A percentile compares a stretch with the other conserved stretches of the same genome.
Conservation (phyloP, 2,797 vertebrate genomes). For the Orientallactaga sibirica region DNA sequence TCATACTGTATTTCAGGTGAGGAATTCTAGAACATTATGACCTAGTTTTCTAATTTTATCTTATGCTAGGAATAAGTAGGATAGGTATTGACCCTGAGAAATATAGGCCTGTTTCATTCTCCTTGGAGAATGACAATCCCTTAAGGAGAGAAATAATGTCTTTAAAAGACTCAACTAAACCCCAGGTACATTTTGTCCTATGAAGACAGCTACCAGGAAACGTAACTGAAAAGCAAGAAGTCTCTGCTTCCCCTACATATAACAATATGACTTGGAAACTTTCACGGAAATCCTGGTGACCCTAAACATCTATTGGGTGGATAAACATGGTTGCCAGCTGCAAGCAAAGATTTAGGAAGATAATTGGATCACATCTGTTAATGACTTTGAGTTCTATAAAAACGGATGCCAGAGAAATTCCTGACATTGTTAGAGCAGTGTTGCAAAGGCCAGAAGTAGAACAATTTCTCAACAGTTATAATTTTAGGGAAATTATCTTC, state of each 20-base stretch:
- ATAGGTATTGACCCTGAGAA: background rate
- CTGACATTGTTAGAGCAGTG: slow-evolving; percentile 64
- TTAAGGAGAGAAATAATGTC: no score
- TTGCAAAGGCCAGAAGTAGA: slow-evolving; percentile 25
- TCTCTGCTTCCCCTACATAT: background rate
- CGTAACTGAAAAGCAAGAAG: background rate
- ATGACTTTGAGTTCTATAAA: slow-evolving; percentile 65
- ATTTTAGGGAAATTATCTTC: slow-evolving; percentile 36
- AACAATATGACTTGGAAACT: background rate
- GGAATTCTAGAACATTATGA: slow-evolving; percentile 39
- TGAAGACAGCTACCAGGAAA: background rate
- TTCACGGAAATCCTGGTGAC: background rate
- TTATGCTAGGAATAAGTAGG: background rate
- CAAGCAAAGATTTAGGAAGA: slow-evolving; percentile 39
- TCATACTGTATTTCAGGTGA: slow-evolving; percentile 1
- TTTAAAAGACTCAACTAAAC: slow-evolving; percentile 16
- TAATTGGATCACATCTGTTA: slow-evolving; percentile 70
- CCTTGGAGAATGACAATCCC: background rate
- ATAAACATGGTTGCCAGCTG: background rate
- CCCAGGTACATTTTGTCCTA: background rate
- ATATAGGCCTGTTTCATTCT: background rate
- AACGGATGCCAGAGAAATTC: slow-evolving; percentile 71
- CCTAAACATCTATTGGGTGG: background rate
- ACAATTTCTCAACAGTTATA: slow-evolving; percentile 44
- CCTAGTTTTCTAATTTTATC: slow-evolving; percentile 21